Percentiles rank a stretch among this genome's conserved stretches.
Conservation (phyloP, 2,888 invertebrate species). For the Auanema freiburgensis region DNA sequence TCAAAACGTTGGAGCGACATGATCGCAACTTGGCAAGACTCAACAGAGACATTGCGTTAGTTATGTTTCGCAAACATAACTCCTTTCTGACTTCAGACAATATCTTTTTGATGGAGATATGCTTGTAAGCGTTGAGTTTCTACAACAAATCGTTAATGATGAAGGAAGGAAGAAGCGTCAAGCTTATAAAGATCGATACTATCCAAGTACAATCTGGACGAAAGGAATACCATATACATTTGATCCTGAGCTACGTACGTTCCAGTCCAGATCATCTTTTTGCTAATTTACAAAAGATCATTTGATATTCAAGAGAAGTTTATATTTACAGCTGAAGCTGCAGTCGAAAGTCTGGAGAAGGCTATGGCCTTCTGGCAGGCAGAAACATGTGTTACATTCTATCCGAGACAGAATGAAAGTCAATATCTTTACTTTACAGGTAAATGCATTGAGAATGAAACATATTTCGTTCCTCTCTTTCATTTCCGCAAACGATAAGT, state of each 20-base stretch:
- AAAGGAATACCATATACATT: conserved; percentile 8
- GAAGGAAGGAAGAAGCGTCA: conserved; percentile 1
- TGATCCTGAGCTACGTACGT: conserved; percentile 6
- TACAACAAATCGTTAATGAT: conserved; percentile 7
- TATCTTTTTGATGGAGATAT: conserved; percentile 14
- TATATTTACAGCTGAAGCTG: conserved; percentile 7
- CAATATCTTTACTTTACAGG: conserved; percentile 12
- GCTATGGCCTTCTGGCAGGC: conserved; percentile 21
- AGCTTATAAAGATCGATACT: conserved; percentile 6
- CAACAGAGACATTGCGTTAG: not conserved
- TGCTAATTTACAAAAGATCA: not conserved
- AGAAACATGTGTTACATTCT: conserved; percentile 10
- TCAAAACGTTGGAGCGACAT: not conserved
- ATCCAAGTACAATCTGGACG: conserved; percentile 16
- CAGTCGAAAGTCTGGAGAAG: conserved; percentile 9
- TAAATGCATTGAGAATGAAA: too few species aligned
- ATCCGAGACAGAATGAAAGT: conserved; percentile 10
- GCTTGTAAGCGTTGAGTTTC: not conserved
- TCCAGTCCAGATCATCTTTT: not conserved
- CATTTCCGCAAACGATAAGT: too few species aligned
- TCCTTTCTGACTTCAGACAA: not conserved
- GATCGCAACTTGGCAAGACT: conserved; percentile 1
- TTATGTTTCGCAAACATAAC: not conserved
- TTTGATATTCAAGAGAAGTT: not conserved
- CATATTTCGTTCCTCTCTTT: too few species aligned